Evolutionary conservation across 2,797 vertebrate species (phyloP).

Genomic region (Anolis apletophallus): DNA sequence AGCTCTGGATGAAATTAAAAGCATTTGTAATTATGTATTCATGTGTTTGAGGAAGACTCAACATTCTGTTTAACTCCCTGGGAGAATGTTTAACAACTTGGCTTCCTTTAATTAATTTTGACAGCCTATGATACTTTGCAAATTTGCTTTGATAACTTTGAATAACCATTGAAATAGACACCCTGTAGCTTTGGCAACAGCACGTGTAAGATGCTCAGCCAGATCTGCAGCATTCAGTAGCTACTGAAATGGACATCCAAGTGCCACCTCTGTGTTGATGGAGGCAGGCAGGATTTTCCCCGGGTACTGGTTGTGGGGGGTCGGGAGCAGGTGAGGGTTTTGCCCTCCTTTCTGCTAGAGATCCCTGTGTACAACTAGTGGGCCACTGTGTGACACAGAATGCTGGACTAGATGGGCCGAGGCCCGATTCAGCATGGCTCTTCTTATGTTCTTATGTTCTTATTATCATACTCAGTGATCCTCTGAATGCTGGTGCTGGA

Average conservation of each 20-base stretch:
- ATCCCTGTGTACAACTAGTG: too few species aligned
- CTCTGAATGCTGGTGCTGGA: background rate
- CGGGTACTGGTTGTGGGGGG: too few species aligned
- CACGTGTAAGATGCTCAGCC: background rate
- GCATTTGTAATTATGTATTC: conserved; percentile 1
- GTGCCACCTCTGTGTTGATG: too few species aligned
- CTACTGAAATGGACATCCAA: too few species aligned
- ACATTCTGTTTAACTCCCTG: background rate
- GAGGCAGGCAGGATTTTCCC: too few species aligned
- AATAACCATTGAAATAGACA: conserved; percentile 8
- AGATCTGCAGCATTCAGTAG: background rate
- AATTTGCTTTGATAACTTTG: conserved; percentile 7
- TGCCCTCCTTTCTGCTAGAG: too few species aligned
- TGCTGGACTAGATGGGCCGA: too few species aligned
- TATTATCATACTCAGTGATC: background rate
- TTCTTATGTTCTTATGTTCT: too few species aligned
- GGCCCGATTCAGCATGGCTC: too few species aligned
- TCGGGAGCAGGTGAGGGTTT: too few species aligned
- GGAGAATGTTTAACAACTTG: conserved; percentile 4
- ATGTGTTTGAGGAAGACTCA: background rate
- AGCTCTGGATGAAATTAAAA: conserved; percentile 8
- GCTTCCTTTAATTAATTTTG: conserved; percentile 12
- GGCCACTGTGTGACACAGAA: too few species aligned
- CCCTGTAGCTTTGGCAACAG: background rate
- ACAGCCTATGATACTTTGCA: background rate